phyloP scores from a whole-genome alignment of 2,888 invertebrate genomes.

The Lumbricus terrestris region DNA sequence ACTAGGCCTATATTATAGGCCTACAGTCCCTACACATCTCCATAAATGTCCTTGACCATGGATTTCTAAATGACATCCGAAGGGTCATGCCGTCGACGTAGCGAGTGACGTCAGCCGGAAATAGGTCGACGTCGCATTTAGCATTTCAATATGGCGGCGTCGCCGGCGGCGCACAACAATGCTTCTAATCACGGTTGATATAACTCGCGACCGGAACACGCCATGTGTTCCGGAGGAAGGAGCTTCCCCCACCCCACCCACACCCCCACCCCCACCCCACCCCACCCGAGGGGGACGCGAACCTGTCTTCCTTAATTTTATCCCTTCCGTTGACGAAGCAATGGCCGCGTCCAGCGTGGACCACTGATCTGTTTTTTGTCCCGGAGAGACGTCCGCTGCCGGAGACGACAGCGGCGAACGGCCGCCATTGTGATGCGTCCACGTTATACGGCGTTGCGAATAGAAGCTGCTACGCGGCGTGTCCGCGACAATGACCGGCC shows the following conservation, averaged over 20 bases:
- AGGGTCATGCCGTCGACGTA: too few relatives aligned
- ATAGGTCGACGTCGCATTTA: neutral
- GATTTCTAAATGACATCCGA: too few relatives aligned
- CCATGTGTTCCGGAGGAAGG: neutral
- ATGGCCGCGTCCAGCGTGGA: neutral
- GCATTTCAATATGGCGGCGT: neutral
- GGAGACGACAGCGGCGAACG: neutral
- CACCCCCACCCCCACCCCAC: too few relatives aligned
- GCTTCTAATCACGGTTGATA: neutral
- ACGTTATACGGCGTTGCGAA: too few relatives aligned
- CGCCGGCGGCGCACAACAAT: slow-evolving; percentile 5
- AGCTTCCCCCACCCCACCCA: too few relatives aligned
- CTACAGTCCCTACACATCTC: too few relatives aligned
- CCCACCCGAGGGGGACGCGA: neutral
- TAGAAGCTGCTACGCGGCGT: neutral
- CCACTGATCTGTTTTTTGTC: slow-evolving; percentile 17
- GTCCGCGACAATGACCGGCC: neutral
- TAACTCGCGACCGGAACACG: neutral
- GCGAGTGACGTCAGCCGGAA: neutral
- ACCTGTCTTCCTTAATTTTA: slow-evolving; percentile 6
- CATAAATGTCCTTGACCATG: too few relatives aligned
- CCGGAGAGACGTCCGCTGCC: neutral
- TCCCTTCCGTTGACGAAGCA: neutral
- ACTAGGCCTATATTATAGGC: too few relatives aligned
- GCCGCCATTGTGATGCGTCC: neutral